These are phyloP conservation scores for Gouania willdenowi DNA, from an alignment of 2,797 vertebrate genomes.

Conservation along the genomic window DNA sequence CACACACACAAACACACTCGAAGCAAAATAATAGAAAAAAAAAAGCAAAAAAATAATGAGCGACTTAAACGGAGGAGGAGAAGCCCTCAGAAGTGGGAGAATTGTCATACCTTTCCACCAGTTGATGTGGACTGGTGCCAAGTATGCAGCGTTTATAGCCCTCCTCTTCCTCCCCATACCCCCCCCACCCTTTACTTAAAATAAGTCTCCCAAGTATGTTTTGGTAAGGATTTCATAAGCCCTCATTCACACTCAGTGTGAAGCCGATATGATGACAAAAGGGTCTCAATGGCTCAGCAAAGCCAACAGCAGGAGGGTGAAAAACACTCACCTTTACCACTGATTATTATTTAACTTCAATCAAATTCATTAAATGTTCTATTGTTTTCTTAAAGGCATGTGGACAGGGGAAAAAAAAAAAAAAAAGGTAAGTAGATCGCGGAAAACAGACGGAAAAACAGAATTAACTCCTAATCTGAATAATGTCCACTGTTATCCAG, in stretches of 20 bases:
- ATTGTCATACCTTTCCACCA: conserved; percentile 54
- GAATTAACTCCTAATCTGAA: too few relatives aligned
- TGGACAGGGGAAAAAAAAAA: neutral
- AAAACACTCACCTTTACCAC: too few relatives aligned
- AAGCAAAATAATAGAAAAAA: conserved; percentile 2
- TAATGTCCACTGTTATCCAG: too few relatives aligned
- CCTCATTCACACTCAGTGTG: conserved; percentile 51
- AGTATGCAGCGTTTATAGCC: conserved; percentile 58
- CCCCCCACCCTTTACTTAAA: conserved; percentile 30
- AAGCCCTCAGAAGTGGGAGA: conserved; percentile 22
- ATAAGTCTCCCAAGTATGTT: conserved; percentile 66
- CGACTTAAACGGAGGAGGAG: too few relatives aligned
- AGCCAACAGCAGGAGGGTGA: conserved; percentile 10
- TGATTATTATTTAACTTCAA: conserved; percentile 25
- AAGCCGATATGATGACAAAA: conserved; percentile 42
- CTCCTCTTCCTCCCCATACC: conserved; percentile 1
- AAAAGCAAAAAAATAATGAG: neutral
- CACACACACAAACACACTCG: conserved; percentile 16
- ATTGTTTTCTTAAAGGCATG: conserved; percentile 8
- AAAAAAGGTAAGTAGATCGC: neutral
- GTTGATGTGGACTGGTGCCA: conserved; percentile 55
- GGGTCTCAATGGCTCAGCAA: neutral
- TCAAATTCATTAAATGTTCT: conserved; percentile 1
- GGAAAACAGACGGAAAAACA: too few relatives aligned
- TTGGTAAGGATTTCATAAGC: conserved; percentile 63